These are phyloP conservation scores for Camponotus floridanus DNA, from an alignment of 1,140 invertebrate species.

Conservation along the genomic window DNA sequence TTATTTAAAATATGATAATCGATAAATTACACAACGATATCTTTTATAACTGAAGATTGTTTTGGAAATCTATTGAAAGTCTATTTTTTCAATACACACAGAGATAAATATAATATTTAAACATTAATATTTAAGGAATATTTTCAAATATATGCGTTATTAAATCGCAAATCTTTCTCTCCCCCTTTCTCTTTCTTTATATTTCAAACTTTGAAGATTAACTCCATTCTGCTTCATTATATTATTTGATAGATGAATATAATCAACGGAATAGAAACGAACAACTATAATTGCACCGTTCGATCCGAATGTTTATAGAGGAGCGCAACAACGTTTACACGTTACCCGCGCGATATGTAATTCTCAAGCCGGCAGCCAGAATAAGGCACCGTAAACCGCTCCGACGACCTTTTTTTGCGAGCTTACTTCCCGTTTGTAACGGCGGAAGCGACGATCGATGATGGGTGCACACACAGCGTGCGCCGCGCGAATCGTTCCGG, in stretches of 20 bases:
- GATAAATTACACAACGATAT: too few species aligned
- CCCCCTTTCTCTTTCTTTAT: neutral
- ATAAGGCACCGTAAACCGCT: constrained; percentile 60
- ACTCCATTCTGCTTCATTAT: neutral
- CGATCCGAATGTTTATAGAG: constrained; percentile 39
- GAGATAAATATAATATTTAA: neutral
- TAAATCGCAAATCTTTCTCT: neutral
- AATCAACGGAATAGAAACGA: constrained; percentile 48
- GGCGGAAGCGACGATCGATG: constrained; percentile 63
- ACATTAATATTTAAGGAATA: neutral
- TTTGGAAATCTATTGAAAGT: too few species aligned
- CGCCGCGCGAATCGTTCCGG: constrained; percentile 51
- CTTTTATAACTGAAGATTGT: too few species aligned
- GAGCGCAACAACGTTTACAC: constrained; percentile 54
- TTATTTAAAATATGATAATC: too few species aligned
- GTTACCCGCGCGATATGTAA: constrained; percentile 50
- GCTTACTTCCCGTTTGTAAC: constrained; percentile 48
- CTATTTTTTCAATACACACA: too few species aligned
- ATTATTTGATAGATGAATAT: constrained; percentile 21
- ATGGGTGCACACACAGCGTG: constrained; percentile 54
- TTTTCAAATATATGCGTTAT: neutral
- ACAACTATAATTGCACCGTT: constrained; percentile 57
- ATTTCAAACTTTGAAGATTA: constrained; percentile 6
- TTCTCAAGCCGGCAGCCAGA: constrained; percentile 56
- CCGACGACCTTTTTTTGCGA: constrained; percentile 50